Base-by-base conservation (phyloP, 2,113 vertebrate species). In the Phyllostomus hastatus region DNA sequence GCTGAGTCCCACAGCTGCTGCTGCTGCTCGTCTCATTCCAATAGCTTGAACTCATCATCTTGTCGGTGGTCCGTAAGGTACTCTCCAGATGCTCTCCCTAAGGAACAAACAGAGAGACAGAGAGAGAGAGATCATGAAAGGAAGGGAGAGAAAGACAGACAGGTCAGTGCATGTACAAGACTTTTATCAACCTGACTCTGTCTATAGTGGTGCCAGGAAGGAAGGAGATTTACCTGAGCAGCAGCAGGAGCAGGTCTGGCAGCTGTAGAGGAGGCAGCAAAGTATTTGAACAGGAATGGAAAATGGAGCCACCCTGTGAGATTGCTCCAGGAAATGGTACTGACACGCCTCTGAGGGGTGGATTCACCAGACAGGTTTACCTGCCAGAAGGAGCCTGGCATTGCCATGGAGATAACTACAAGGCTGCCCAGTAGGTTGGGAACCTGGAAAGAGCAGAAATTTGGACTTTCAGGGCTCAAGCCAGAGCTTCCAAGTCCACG, bases 1-100 rank as follows among this genome's bases (percentile, higher is more conserved):
- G 98, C 95, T 98, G 98, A 61, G 12, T 82, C 84, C 97, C 98
- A 96, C 70, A 96, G 97, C 98, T 98, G 61, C 90, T 92, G 61
- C 90, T 92, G 87, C 93, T 97, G 95, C 72, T 96, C 35, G 31
- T 94, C 89, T 98, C 97, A 50, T 48, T 97, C 97, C 95, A 94
- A 52, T 94, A 97, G n/a, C 73, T 96, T 72, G 97, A 97, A 59
- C 92, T 97, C 97, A 98, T 97, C 94, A 94, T 98, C 75, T 97
- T 95, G 76, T 76, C 22, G 22, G 72, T 88, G 61, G 94, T 95
- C 90, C 82, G 67, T 81, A 67, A 96, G 48, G 20, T 67, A 92
- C 66, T 84, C n/a, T 35, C 57, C 43, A 67, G 87, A 83, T 28
- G 19, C 19, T 90, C 83, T 97, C 43, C 84, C 96, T 97, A 70